Base-by-base conservation (phyloP, 2,797 vertebrate species). In the Sebastes baramenuke region DNA sequence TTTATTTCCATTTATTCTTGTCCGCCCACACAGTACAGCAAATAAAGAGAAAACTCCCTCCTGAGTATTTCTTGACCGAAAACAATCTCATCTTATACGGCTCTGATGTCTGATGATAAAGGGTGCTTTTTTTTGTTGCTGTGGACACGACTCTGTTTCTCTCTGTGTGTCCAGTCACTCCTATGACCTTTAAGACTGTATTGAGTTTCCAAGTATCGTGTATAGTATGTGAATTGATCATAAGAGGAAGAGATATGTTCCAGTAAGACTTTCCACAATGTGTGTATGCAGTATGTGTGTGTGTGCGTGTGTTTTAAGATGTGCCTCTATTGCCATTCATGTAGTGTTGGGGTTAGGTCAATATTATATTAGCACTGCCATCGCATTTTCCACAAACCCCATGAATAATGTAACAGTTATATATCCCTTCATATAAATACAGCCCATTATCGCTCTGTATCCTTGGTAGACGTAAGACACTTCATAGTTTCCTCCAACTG, bases 381-480 rank as follows among this genome's bases (percentile, higher is more conserved):
- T 94, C 80, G 91, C 91, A 85, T 94, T 95, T 95, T 93, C 92
- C 93, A 90, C 81, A 88, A 49, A 80, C 82, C 24, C 72, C 77
- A 95, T 95, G 93, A 95, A 94, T 95, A 94, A 95, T 95, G 94
- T 90, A 95, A 87, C 92, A 86, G 91, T 93, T 68, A 84, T 91
- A 92, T 91, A 93, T 94, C 88, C 88, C 90, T 88, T 93, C 87
- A 88, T 94, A 95, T 89, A 93, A 94, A 94, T 93, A 93, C 89
- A 87, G 84, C 77, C 93, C 84, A 91, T 94, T 94, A 92, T 94
- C 78, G 60, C 78, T 88, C 84, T 84, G 80, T 93, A 91, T 90
- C 80, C 92, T 85, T 89, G 82, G 87, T 84, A 84, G 90, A 91
- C 13, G 77, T 83, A 77, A 91, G 88, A 91, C 82, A 80, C 61